Percentiles rank a stretch among this genome's conserved stretches.
Conservation (phyloP, 2,888 invertebrate species). For the Idaea aversata region DNA sequence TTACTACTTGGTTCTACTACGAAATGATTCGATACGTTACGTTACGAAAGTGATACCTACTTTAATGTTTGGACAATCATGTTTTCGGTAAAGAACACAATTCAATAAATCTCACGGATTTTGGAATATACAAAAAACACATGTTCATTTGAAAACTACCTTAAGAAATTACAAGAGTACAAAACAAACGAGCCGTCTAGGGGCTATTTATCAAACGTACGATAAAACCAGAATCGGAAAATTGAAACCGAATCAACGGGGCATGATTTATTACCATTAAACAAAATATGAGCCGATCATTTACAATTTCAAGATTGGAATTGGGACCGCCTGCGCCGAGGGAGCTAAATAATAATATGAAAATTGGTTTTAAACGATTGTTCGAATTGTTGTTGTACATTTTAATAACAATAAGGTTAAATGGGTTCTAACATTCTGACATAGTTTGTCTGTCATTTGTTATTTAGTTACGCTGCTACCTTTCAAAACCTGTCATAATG, state of each 20-base stretch:
- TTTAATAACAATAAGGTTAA: slow-evolving; percentile 2
- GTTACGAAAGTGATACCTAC: too few relatives aligned
- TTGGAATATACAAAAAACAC: neutral
- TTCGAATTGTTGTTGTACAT: slow-evolving; percentile 24
- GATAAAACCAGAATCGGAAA: slow-evolving; percentile 74
- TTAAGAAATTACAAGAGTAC: slow-evolving; percentile 59
- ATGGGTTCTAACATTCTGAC: neutral
- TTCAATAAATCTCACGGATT: too few relatives aligned
- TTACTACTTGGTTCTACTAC: too few relatives aligned
- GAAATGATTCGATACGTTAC: too few relatives aligned
- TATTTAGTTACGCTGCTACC: too few relatives aligned
- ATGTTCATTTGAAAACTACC: slow-evolving; percentile 40
- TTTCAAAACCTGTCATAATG: too few relatives aligned
- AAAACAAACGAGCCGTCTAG: slow-evolving; percentile 53
- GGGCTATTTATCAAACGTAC: slow-evolving; percentile 77
- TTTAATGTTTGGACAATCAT: too few relatives aligned
- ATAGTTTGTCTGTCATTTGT: too few relatives aligned
- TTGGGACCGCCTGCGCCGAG: slow-evolving; percentile 49
- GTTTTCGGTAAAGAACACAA: too few relatives aligned
- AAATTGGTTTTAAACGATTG: slow-evolving; percentile 12
- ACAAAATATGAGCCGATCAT: slow-evolving; percentile 76
- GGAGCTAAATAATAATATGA: slow-evolving; percentile 34
- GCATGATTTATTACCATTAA: slow-evolving; percentile 76
- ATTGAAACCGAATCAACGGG: slow-evolving; percentile 74
- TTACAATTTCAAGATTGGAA: slow-evolving; percentile 69